Evolutionary conservation across 2,797 vertebrate genomes (phyloP), one percentile per base, ranked within the genome.

Genomic region (Neostethus bicornis): DNA sequence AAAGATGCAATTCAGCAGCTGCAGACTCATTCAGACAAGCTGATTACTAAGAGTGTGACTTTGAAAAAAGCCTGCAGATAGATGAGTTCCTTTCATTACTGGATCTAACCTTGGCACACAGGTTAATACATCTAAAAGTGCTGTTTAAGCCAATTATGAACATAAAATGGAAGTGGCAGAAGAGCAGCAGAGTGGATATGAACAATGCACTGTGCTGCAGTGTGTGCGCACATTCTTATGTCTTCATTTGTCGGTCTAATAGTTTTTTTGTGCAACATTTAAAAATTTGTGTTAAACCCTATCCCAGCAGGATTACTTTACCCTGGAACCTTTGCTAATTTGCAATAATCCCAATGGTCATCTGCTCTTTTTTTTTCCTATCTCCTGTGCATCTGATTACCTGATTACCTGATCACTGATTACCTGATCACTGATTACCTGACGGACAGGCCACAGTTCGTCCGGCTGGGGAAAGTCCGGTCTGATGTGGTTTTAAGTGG

Each of bases 101-200:
- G 48, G 31, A 66, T 51, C 61, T 69, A 61, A 85, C 83, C 68
- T 80, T 81, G 63, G 70, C 50, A 51, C 1, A 1, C 38, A 70
- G 73, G 73, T 73, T 72, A 82, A 80, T 81, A 66, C 37, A 66
- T 61, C 46, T 46, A 37, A 73, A 84, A 48, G 59, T 4, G 28
- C 34, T 42, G 44, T 64, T 76, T 38, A 73, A 81, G 66, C 66
- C 53, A 72, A 72, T 87, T 70, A 73, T 69, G 59, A 70, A 60
- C 63, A 61, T 66, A 5, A 65, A 79, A 47, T 76, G 63, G 53
- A 61, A 62, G 37, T n/a, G 13, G 51, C 20, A 38, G 12, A 67
- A 29, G 43, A 61, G 59, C 60, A 71, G 57, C 10, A n/a, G 11
- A 16, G 7, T 19, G 10, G 17, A 23, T 58, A 37, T 42, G 43